Evolutionary conservation across 2,797 vertebrate genomes (phyloP).

Genomic region (Siniperca obscura): DNA sequence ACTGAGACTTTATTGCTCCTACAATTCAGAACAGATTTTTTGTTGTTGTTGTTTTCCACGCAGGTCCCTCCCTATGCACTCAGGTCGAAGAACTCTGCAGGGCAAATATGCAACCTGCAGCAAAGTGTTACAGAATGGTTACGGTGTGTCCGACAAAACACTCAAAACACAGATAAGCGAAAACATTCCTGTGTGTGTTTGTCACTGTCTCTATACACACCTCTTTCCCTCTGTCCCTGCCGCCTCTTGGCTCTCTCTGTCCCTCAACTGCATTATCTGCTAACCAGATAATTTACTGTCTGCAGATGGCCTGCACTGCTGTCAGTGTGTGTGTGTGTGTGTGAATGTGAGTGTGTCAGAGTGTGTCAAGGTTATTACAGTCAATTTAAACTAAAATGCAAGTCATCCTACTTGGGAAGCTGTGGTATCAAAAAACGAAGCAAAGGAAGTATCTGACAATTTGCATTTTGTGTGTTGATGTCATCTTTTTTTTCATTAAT

Average conservation of each 20-base stretch:
- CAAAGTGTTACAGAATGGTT: neutral
- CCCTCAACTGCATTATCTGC: conserved; percentile 52
- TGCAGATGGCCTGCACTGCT: conserved; percentile 68
- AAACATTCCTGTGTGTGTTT: conserved; percentile 11
- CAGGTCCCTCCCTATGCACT: neutral
- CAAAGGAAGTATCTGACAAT: neutral
- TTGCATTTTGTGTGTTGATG: neutral
- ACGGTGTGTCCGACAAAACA: conserved; percentile 1
- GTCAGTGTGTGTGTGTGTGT: conserved; percentile 36
- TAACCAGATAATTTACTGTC: conserved; percentile 72
- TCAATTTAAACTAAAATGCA: conserved; percentile 48
- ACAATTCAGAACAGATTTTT: neutral
- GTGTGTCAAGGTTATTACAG: conserved; percentile 61
- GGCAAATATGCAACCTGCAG: conserved; percentile 13
- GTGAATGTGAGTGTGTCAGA: conserved; percentile 6
- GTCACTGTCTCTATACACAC: neutral
- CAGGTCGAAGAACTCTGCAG: neutral
- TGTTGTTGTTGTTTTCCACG: neutral
- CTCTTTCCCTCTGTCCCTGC: conserved; percentile 3
- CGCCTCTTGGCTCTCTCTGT: conserved; percentile 30
- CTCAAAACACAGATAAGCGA: conserved; percentile 26
- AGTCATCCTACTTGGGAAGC: conserved; percentile 26
- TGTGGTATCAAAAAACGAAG: neutral
- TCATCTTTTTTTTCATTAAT: neutral
- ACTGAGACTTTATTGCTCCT: neutral